phyloP scores from a whole-genome alignment of 2,797 vertebrate species.

The Anniella stebbinsi region DNA sequence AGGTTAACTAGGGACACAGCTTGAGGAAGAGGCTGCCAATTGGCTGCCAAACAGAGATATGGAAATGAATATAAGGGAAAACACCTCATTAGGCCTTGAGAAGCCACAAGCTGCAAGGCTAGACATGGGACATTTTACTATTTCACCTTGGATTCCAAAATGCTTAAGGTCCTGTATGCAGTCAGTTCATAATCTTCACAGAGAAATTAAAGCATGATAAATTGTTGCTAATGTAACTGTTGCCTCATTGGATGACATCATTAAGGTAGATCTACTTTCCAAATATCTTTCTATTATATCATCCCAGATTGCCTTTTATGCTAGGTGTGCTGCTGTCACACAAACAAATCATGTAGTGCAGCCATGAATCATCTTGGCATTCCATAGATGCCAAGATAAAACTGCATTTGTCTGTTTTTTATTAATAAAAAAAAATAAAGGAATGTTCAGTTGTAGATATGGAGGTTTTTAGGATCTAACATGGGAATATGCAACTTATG shows the following conservation, averaged over 20 bases:
- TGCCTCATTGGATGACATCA: neutral
- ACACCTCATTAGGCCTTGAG: neutral
- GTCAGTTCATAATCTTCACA: neutral
- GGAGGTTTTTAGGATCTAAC: neutral
- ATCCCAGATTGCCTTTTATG: neutral
- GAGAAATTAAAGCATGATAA: neutral
- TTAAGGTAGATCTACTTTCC: neutral
- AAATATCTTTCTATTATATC: neutral
- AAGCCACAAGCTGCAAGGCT: neutral
- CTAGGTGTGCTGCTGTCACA: neutral
- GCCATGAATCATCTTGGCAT: neutral
- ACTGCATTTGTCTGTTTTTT: neutral
- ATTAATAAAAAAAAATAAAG: too few species aligned
- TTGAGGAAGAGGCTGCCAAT: neutral
- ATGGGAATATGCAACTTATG: too few species aligned
- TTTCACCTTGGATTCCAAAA: neutral
- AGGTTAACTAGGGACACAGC: neutral
- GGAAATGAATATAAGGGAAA: neutral
- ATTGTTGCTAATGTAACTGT: too few species aligned
- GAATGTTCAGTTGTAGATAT: neutral
- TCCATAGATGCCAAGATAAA: neutral
- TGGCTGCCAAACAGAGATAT: neutral
- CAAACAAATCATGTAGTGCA: neutral
- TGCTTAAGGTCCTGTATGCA: neutral
- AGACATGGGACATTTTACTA: neutral